Evolutionary conservation across 2,797 vertebrate species (phyloP).

Genomic region (Apogon talboti): DNA sequence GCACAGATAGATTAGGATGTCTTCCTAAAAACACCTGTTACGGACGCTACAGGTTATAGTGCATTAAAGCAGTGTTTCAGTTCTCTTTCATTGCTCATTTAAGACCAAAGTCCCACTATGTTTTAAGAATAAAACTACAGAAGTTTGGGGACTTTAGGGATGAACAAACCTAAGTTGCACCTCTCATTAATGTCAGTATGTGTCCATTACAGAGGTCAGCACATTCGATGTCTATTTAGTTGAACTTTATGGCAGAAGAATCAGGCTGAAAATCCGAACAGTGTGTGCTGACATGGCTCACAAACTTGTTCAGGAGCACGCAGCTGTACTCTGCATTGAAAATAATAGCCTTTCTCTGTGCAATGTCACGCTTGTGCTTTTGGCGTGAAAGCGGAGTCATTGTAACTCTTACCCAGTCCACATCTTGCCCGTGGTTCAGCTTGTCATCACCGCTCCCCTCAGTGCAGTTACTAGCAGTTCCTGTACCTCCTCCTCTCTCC

Average conservation of each 20-base stretch:
- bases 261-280: background rate
- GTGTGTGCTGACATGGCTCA: background rate
- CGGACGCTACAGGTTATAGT: background rate
- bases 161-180: background rate
- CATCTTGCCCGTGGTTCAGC: conserved; percentile 70
- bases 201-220: background rate
- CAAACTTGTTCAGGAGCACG: background rate
- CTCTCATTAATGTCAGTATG: background rate
- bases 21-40: background rate
- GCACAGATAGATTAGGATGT: background rate
- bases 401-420: conserved; percentile 75
- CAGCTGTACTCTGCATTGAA: conserved; percentile 3
- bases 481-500: conserved; percentile 73
- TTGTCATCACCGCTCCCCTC: conserved; percentile 76
- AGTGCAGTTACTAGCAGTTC: conserved; percentile 72
- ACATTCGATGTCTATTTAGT: conserved; percentile 10
- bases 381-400: background rate
- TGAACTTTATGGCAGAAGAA: conserved; percentile 3
- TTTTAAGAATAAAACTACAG: background rate
- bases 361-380: background rate
- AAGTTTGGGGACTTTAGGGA: background rate
- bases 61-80: background rate
- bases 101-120: background rate
- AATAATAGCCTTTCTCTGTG: conserved; percentile 1
- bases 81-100: background rate